Conservation (phyloP, 2,113 vertebrate genomes). For the Speoplatyrhinus poulsoni region DNA sequence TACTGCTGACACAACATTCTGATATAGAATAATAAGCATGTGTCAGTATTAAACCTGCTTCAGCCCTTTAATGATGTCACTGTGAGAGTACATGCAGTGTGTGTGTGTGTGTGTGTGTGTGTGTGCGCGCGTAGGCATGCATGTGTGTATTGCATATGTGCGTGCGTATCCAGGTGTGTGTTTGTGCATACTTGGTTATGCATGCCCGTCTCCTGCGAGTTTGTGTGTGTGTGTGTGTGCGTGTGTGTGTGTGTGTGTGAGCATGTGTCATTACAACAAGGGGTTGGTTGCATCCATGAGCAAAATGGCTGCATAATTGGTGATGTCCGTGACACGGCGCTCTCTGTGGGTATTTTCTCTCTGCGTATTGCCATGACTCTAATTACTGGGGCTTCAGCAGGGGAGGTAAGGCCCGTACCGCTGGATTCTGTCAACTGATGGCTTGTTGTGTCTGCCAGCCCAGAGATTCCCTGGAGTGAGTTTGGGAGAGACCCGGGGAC, state of each 20-base stretch:
- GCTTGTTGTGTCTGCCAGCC: slow-evolving; percentile 67
- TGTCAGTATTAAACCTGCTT: slow-evolving; percentile 68
- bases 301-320: slow-evolving; percentile 82
- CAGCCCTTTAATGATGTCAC: slow-evolving; percentile 65
- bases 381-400: slow-evolving; percentile 77
- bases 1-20: slow-evolving; percentile 58
- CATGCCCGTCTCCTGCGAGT: slow-evolving; percentile 5
- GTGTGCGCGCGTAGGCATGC: slow-evolving; percentile 33
- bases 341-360: slow-evolving; percentile 73
- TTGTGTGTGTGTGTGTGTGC: slow-evolving; percentile 35
- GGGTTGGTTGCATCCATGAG: slow-evolving; percentile 71
- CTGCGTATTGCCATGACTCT: slow-evolving; percentile 78
- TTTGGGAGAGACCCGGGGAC: slow-evolving; percentile 74
- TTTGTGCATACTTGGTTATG: not conserved
- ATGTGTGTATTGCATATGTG: slow-evolving; percentile 15
- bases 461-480: slow-evolving; percentile 79
- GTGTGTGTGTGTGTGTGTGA: slow-evolving; percentile 17
- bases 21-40: slow-evolving; percentile 63
- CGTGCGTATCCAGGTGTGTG: slow-evolving; percentile 32
- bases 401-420: slow-evolving; percentile 64
- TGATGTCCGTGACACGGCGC: slow-evolving; percentile 74
- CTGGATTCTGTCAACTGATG: slow-evolving; percentile 76
- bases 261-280: slow-evolving; percentile 50
- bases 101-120: slow-evolving; percentile 1
- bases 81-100: slow-evolving; percentile 36